Evolutionary conservation across 2,113 vertebrate genomes (phyloP).

Genomic region (Cryptoleucopteryx plumbea): DNA sequence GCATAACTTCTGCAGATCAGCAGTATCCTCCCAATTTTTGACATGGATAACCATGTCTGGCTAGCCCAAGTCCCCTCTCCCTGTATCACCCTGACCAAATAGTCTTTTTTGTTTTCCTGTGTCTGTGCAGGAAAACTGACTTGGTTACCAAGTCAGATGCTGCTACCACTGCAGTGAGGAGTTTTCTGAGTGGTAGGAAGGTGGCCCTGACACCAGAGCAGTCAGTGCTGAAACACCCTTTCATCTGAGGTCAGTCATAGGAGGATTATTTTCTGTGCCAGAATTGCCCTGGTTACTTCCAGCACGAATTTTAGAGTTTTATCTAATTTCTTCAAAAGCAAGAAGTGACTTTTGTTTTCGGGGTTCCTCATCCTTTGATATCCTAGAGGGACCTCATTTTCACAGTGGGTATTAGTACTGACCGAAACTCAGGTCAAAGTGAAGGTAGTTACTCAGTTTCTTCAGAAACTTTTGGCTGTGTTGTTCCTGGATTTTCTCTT

Average conservation of each 20-base stretch:
- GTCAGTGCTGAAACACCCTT: not conserved
- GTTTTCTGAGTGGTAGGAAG: not conserved
- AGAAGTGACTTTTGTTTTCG: not conserved
- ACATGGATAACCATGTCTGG: not conserved
- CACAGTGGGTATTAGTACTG: not conserved
- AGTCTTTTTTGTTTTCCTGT: not conserved
- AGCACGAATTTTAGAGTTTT: not conserved
- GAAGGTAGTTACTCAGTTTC: not conserved
- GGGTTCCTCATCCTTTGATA: not conserved
- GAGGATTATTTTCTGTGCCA: not conserved
- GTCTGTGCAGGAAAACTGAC: not conserved
- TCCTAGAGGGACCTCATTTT: not conserved
- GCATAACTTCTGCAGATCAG: not conserved
- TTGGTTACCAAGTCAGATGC: not conserved
- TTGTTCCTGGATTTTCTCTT: not conserved
- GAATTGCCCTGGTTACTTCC: not conserved
- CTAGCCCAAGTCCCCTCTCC: not conserved
- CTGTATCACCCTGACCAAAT: not conserved
- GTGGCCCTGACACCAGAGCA: not conserved
- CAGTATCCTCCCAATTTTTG: not conserved
- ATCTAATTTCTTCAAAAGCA: not conserved
- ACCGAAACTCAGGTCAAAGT: not conserved
- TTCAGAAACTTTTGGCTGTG: not conserved
- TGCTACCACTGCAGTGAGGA: not conserved
- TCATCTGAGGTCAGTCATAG: not conserved